Evolutionary conservation across 1,140 invertebrate genomes (phyloP).

Genomic region (Bombus cullumanus): DNA sequence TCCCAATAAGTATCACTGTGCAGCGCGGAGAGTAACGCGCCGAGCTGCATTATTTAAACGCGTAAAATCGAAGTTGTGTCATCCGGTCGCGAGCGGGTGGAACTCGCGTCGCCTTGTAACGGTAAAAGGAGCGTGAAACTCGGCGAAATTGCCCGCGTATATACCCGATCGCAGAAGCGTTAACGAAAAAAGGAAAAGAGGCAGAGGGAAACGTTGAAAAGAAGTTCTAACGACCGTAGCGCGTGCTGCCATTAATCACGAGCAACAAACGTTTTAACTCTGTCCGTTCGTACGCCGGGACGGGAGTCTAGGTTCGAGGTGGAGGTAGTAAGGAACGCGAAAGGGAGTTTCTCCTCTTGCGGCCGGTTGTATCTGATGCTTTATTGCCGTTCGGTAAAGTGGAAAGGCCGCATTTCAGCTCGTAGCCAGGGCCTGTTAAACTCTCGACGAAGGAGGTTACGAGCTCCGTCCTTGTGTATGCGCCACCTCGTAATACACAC

Average conservation of each 20-base stretch:
- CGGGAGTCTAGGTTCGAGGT: neutral
- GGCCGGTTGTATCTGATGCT: conserved; percentile 41
- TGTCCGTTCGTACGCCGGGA: conserved; percentile 37
- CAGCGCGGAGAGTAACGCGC: neutral
- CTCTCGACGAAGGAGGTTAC: conserved; percentile 56
- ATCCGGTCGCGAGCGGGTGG: neutral
- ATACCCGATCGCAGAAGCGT: conserved; percentile 4
- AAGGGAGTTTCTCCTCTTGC: conserved; percentile 31
- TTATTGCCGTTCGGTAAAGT: conserved; percentile 54
- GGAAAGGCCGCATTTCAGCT: conserved; percentile 57
- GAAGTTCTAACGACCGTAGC: conserved; percentile 57
- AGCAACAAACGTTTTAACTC: conserved; percentile 64
- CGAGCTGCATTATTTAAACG: neutral
- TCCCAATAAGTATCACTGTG: neutral
- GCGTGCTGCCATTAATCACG: conserved; percentile 57
- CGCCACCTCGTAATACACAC: neutral
- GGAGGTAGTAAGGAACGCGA: conserved; percentile 31
- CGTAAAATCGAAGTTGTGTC: conserved; percentile 16
- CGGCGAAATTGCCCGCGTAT: neutral
- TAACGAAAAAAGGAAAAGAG: conserved; percentile 30
- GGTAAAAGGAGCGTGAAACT: conserved; percentile 5
- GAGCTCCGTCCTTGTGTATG: conserved; percentile 16
- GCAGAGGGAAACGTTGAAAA: neutral
- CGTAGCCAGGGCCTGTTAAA: conserved; percentile 44
- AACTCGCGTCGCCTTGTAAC: neutral